Base-by-base conservation (phyloP, 2,113 vertebrate species). In the Dasypus novemcinctus region DNA sequence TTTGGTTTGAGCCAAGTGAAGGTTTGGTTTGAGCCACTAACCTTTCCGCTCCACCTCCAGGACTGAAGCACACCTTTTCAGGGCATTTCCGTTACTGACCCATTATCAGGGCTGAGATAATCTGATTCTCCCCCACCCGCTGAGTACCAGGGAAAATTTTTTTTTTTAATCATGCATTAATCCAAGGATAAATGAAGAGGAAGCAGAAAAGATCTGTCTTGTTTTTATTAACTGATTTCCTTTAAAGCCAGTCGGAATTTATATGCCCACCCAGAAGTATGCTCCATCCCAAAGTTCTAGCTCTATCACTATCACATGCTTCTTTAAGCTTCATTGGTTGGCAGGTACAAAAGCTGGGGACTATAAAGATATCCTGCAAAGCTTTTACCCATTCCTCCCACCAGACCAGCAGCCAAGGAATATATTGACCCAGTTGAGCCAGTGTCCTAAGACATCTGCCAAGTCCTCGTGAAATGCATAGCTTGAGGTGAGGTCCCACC, bases 381-480 rank as follows among this genome's bases (percentile, higher is more conserved):
- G 43, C 2, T 29, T 54, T 10, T 29, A 6, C 31, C 8, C 15
- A 27, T 13, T 4, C 2, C 27, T 59, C 38, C 52, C 13, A 18
- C 36, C 2, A 68, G 36, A n/a, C 66, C 33, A 36, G 20, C 33
- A n/a, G n/a, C n/a, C 33, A 5, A 14, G 41, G 21, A 25, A 10
- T 27, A 7, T 27, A 8, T 52, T 59, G 31, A 41, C 52, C 8
- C 1, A 5, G 23, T 20, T n/a, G 17, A 12, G 74, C 36, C 18
- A 41, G 0, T 17, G 31, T 8, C 14, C 5, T 3, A 5, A 11
- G 31, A 33, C 4, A 12, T 10, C n/a, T 64, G 4, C 33, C 11
- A 31, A 41, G 29, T 2, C 3, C 54, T 3, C 12, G 14, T 0
- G 1, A 12, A 9, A 4, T 52, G 33, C 5, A 0, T 7, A 13